A percentile compares a stretch with the other conserved stretches of the same genome.
These are phyloP conservation scores for Chrosomus eos DNA, from an alignment of 2,797 vertebrate species.

Conservation along the genomic window DNA sequence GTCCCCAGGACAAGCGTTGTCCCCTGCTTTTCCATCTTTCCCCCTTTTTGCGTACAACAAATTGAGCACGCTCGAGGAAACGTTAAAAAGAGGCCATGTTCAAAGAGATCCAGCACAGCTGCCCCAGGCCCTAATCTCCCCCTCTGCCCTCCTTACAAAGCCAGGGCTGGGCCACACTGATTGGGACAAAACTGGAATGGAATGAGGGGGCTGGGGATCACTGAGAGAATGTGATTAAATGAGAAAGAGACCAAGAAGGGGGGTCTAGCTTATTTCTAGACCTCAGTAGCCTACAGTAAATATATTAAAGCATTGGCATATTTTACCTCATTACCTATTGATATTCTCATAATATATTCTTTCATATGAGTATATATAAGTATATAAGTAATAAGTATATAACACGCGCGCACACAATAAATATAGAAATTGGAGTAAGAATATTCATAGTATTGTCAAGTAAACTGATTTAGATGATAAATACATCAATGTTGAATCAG, in stretches of 20 bases:
- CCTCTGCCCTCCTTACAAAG: slow-evolving; percentile 34
- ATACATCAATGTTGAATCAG: neutral
- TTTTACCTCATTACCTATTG: neutral
- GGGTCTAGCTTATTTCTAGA: neutral
- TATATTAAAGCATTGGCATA: neutral
- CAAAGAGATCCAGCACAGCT: slow-evolving; percentile 49
- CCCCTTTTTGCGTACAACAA: slow-evolving; percentile 1
- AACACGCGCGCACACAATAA: neutral
- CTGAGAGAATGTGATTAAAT: slow-evolving; percentile 26
- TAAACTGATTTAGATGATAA: neutral
- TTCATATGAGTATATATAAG: too few species aligned
- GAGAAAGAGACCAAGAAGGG: neutral
- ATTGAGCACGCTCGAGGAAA: slow-evolving; percentile 44
- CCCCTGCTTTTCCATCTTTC: slow-evolving; percentile 7
- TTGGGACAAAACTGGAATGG: slow-evolving; percentile 23
- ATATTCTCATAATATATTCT: too few species aligned
- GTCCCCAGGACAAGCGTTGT: slow-evolving; percentile 37
- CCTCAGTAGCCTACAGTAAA: neutral
- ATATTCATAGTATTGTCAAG: neutral
- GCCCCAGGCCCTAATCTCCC: slow-evolving; percentile 50
- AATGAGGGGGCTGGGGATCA: slow-evolving; percentile 6
- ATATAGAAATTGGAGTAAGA: neutral
- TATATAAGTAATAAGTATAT: too few species aligned
- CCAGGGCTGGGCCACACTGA: slow-evolving; percentile 17
- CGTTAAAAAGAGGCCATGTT: slow-evolving; percentile 50